Evolutionary conservation across 2,888 invertebrate genomes (phyloP).

Genomic region (Ichneumoninae sp.): DNA sequence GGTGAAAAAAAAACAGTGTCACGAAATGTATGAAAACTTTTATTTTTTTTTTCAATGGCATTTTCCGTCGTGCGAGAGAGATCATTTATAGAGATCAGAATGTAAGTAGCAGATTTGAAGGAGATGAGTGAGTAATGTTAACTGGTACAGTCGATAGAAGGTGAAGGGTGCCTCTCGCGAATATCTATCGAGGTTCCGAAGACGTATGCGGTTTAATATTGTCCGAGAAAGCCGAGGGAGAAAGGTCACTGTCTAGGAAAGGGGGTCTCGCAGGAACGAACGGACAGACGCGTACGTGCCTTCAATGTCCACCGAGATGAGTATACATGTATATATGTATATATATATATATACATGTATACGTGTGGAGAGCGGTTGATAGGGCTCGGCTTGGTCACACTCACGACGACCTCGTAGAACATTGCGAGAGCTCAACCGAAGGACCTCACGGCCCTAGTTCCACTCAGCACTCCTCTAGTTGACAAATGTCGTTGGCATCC

Average conservation of each 20-base stretch:
- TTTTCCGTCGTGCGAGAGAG: not conserved
- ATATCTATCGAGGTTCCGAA: constrained; percentile 74
- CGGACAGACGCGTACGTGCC: constrained; percentile 59
- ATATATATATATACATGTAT: constrained; percentile 17
- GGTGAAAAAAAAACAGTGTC: not conserved
- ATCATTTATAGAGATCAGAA: constrained; percentile 45
- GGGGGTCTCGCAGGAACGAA: constrained; percentile 45
- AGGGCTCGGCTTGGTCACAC: constrained; percentile 56
- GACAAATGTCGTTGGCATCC: constrained; percentile 83
- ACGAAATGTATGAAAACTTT: not conserved
- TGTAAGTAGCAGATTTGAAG: constrained; percentile 38
- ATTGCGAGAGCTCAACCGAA: constrained; percentile 49
- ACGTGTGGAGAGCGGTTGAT: constrained; percentile 34
- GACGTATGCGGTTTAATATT: constrained; percentile 83
- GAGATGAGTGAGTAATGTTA: constrained; percentile 50
- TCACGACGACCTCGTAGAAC: constrained; percentile 44
- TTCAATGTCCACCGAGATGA: constrained; percentile 54
- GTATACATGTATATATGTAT: constrained; percentile 28
- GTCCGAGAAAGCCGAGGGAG: constrained; percentile 73
- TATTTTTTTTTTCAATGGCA: not conserved
- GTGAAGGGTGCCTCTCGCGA: constrained; percentile 51
- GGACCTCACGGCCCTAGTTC: constrained; percentile 70
- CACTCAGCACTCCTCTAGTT: constrained; percentile 82
- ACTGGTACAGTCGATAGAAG: constrained; percentile 35
- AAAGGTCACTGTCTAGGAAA: constrained; percentile 69